phyloP scores from a whole-genome alignment of 1,140 invertebrate species.

The Heliconius himera region DNA sequence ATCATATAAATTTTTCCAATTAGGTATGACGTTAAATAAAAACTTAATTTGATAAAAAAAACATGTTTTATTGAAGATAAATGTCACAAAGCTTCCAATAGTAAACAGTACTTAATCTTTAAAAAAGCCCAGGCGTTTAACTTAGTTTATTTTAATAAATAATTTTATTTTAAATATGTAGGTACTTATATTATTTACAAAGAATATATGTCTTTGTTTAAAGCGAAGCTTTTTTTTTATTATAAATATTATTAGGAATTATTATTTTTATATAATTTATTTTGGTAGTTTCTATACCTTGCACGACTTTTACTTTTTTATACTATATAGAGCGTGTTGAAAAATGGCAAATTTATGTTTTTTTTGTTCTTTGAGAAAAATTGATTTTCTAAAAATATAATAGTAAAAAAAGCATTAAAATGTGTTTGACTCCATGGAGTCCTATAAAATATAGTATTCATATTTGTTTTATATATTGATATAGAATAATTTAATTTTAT shows the following conservation, averaged over 20 bases:
- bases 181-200: conserved; percentile 33
- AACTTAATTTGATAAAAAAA: conserved; percentile 38
- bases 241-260: background rate
- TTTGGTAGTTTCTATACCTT: no score
- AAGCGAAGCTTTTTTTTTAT: conserved; percentile 24
- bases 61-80: conserved; percentile 63
- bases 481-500: no score
- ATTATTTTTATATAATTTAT: no score
- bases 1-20: no score
- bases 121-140: conserved; percentile 28
- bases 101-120: conserved; percentile 19
- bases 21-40: background rate
- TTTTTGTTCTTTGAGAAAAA: no score
- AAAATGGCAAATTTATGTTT: no score
- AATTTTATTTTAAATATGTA: conserved; percentile 30
- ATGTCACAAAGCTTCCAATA: conserved; percentile 44
- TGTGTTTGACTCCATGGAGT: background rate
- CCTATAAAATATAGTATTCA: background rate
- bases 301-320: background rate
- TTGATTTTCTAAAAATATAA: no score
- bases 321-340: background rate
- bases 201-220: conserved; percentile 27
- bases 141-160: conserved; percentile 17
- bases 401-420: no score
- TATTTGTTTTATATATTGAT: no score